A percentile compares a stretch with the other conserved stretches of the same genome.
phyloP scores from a whole-genome alignment of 1,140 invertebrate species.

The Trichoplusia ni region DNA sequence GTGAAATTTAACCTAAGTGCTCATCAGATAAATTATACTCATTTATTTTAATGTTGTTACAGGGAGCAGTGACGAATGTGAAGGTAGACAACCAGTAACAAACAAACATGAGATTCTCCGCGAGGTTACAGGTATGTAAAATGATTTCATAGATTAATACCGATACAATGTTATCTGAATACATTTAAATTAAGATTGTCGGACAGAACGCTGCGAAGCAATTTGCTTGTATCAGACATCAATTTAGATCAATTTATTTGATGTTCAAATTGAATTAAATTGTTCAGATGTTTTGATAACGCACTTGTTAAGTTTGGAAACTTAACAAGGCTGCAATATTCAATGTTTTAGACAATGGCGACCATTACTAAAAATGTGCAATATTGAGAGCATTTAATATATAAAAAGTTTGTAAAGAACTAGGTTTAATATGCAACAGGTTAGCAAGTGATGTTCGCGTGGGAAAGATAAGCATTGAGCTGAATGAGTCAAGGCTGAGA shows the following conservation, averaged over 20 bases:
- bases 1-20: too few species aligned
- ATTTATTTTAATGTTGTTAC: conserved; percentile 40
- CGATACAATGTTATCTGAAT: not conserved
- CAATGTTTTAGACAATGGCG: conserved; percentile 66
- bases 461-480: conserved; percentile 15
- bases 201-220: conserved; percentile 4
- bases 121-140: conserved; percentile 54
- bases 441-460: conserved; percentile 22
- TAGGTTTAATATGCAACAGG: conserved; percentile 4
- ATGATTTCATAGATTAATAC: not conserved
- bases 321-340: conserved; percentile 48
- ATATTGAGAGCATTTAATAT: conserved; percentile 45
- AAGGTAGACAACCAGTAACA: conserved; percentile 41
- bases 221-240: conserved; percentile 11
- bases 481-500: conserved; percentile 20
- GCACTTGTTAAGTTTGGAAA: conserved; percentile 45
- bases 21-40: conserved; percentile 5
- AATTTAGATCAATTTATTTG: conserved; percentile 17
- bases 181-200: conserved; percentile 5
- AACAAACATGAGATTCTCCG: conserved; percentile 47
- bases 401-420: conserved; percentile 35
- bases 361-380: conserved; percentile 48
- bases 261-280: conserved; percentile 57
- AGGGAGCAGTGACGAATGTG: conserved; percentile 39
- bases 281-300: conserved; percentile 64